phyloP scores from a whole-genome alignment of 2,888 invertebrate genomes.

The Cacoxenus indagator region DNA sequence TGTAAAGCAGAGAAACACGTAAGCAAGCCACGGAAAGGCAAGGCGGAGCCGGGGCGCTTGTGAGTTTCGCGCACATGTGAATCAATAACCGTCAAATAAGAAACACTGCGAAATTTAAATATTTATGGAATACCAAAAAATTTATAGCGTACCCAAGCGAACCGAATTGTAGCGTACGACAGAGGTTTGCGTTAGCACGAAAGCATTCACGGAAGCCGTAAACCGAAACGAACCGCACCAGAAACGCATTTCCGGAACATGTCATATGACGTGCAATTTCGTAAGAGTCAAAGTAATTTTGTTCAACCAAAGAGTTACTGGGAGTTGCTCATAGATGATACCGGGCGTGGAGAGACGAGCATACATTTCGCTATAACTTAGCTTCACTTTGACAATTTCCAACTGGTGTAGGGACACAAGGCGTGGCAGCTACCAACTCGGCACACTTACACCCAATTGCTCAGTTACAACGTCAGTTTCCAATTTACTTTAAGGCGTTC shows the following conservation, averaged over 20 bases:
- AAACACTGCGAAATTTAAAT: slow-evolving; percentile 57
- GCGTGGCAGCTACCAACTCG: not conserved
- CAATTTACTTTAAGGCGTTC: slow-evolving; percentile 13
- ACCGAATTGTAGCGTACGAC: not conserved
- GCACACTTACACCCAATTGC: not conserved
- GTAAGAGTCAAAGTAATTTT: slow-evolving; percentile 14
- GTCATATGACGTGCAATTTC: slow-evolving; percentile 34
- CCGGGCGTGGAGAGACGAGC: not conserved
- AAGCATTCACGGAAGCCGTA: slow-evolving; percentile 1
- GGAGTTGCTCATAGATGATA: slow-evolving; percentile 20
- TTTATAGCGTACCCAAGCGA: not conserved
- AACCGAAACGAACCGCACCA: slow-evolving; percentile 41
- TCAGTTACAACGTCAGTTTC: not conserved
- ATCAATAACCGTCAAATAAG: slow-evolving; percentile 67
- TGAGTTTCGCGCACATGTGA: slow-evolving; percentile 39
- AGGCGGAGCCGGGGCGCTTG: slow-evolving; percentile 43
- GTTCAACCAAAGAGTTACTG: slow-evolving; percentile 32
- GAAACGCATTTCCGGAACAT: slow-evolving; percentile 62
- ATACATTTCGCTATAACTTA: not conserved
- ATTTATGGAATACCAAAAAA: slow-evolving; percentile 53
- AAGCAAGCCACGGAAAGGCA: not conserved
- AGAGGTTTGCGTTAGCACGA: not conserved
- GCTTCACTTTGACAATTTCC: slow-evolving; percentile 11
- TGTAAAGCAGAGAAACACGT: slow-evolving; percentile 39
- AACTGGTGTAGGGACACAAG: not conserved